Evolutionary conservation across 2,113 vertebrate species (phyloP).

Genomic region (Acinonyx jubatus): DNA sequence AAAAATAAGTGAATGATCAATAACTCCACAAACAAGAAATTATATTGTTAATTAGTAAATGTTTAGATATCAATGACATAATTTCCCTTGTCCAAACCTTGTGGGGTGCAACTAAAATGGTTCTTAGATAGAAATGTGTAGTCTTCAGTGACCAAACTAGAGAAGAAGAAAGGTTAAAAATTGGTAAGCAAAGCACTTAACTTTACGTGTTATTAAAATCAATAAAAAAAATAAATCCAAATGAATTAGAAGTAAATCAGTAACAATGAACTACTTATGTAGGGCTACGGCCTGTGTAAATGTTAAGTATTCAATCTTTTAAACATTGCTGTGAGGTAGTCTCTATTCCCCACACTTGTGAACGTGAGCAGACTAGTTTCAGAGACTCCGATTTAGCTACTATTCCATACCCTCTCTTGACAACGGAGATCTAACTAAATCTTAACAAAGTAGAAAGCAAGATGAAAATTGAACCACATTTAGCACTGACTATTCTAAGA

Average conservation of each 20-base stretch:
- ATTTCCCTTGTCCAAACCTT: not conserved
- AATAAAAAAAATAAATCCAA: not conserved
- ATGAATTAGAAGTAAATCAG: not conserved
- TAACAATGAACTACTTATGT: not conserved
- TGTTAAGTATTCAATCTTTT: not conserved
- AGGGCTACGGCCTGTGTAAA: not conserved
- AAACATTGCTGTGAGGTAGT: not conserved
- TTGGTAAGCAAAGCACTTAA: not conserved
- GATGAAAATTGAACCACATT: not conserved
- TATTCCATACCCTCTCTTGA: not conserved
- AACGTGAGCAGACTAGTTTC: rapidly evolving
- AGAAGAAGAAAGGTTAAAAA: not conserved
- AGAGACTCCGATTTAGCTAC: not conserved
- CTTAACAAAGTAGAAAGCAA: not conserved
- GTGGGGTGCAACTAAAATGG: not conserved
- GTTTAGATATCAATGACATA: not conserved
- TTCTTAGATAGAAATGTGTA: not conserved
- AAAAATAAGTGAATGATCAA: not conserved
- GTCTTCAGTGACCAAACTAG: not conserved
- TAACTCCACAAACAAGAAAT: not conserved
- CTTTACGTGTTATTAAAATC: not conserved
- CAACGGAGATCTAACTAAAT: not conserved
- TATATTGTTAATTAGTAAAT: not conserved
- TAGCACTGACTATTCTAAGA: not conserved
- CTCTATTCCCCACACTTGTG: not conserved